A percentile compares a stretch with the other conserved stretches of the same genome.
These are phyloP conservation scores for Cydia pomonella DNA, from an alignment of 1,140 invertebrate genomes.

Conservation along the genomic window DNA sequence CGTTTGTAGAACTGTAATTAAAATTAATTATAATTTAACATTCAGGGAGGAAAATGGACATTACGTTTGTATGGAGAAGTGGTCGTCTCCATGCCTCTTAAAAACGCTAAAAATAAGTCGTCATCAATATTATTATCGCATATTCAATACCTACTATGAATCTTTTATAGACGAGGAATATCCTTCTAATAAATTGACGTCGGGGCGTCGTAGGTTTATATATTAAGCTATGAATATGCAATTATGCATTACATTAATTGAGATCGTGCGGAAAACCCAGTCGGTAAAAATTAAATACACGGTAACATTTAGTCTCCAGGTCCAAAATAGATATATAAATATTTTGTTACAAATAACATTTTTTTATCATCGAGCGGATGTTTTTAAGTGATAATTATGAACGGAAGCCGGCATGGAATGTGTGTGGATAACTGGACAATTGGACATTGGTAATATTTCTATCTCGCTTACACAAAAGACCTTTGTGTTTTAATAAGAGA, in stretches of 20 bases:
- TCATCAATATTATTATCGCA: too few relatives aligned
- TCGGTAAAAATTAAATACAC: neutral
- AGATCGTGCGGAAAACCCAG: neutral
- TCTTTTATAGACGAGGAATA: neutral
- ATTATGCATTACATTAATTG: neutral
- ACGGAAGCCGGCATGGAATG: conserved; percentile 57
- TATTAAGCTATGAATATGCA: neutral
- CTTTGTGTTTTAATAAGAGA: neutral
- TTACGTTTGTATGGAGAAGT: too few relatives aligned
- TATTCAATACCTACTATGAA: too few relatives aligned
- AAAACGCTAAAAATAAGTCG: too few relatives aligned
- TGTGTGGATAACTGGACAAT: conserved; percentile 69
- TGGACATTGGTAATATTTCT: conserved; percentile 46
- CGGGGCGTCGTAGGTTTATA: neutral
- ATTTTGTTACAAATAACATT: neutral
- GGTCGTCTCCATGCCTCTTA: too few relatives aligned
- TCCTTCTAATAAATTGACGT: neutral
- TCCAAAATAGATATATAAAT: neutral
- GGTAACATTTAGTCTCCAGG: neutral
- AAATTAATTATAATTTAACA: too few relatives aligned
- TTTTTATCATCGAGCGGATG: conserved; percentile 60
- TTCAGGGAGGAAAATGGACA: too few relatives aligned
- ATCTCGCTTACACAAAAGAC: neutral
- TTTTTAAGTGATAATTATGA: conserved; percentile 60
- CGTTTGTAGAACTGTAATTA: too few relatives aligned